Evolutionary conservation across 2,113 vertebrate genomes (phyloP).

Genomic region (Myocastor coypus): DNA sequence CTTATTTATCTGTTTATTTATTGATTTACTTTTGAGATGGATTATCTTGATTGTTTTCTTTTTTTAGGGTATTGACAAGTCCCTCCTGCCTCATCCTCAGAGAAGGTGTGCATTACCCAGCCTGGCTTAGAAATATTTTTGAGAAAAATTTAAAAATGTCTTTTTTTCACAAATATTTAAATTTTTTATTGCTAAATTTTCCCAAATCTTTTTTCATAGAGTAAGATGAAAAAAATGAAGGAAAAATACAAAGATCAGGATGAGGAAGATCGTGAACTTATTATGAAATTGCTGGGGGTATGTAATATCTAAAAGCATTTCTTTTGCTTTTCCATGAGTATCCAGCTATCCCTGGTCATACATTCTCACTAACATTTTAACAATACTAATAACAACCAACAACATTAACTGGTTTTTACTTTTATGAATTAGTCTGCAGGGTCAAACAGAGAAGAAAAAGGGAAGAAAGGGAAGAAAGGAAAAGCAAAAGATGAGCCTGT

Average conservation of each 20-base stretch:
- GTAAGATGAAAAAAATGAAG: constrained; percentile 99
- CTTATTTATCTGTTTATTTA: background rate
- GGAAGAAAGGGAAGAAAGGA: constrained; percentile 92
- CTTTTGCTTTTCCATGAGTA: background rate
- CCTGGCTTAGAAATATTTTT: background rate
- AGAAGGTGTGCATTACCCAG: background rate
- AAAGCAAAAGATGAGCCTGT: constrained; percentile 88
- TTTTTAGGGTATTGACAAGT: background rate
- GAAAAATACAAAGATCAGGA: constrained; percentile 99
- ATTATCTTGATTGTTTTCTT: background rate
- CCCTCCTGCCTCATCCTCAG: background rate
- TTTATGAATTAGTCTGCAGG: constrained; percentile 91
- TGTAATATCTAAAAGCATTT: constrained; percentile 72
- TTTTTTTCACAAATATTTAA: background rate
- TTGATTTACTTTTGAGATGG: background rate
- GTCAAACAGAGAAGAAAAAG: constrained; percentile 93
- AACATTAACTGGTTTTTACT: constrained; percentile 16
- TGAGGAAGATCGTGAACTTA: constrained; percentile 97
- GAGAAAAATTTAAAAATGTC: background rate
- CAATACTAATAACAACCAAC: background rate
- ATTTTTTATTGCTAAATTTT: constrained; percentile 29
- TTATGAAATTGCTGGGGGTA: constrained; percentile 98
- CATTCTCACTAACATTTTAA: background rate
- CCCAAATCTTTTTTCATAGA: constrained; percentile 86
- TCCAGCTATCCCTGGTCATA: background rate